Conservation (phyloP, 2,888 invertebrate genomes). For the Trisateles emortualis region DNA sequence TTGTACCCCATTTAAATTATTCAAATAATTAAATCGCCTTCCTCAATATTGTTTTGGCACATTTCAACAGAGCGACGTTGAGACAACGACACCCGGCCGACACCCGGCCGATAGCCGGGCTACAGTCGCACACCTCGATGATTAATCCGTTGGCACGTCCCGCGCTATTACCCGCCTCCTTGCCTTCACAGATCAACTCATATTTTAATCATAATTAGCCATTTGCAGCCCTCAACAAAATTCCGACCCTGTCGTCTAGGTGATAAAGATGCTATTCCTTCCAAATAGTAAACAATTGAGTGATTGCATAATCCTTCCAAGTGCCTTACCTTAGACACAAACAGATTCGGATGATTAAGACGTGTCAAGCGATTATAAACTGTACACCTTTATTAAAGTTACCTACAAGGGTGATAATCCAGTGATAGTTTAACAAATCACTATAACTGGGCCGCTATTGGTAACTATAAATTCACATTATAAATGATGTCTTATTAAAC, state of each 20-base stretch:
- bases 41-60: no score
- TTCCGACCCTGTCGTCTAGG: constrained; percentile 15
- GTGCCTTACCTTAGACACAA: constrained; percentile 38
- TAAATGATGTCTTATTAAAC: constrained; percentile 25
- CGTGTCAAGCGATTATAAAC: constrained; percentile 28
- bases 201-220: constrained; percentile 46
- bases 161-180: constrained; percentile 30
- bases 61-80: no score
- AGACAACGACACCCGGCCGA: no score
- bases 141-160: constrained; percentile 33
- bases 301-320: constrained; percentile 40
- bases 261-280: constrained; percentile 3
- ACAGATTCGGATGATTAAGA: constrained; percentile 35
- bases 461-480: constrained; percentile 37
- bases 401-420: constrained; percentile 25
- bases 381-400: constrained; percentile 10
- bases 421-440: constrained; percentile 10
- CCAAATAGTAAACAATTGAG: constrained; percentile 24
- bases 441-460: constrained; percentile 26
- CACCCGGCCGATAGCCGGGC: no score
- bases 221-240: constrained; percentile 11
- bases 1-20: no score
- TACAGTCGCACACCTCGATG: no score
- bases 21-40: no score
- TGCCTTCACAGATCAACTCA: constrained; percentile 36